Evolutionary conservation across 2,113 vertebrate species (phyloP).

Genomic region (Ciconia boyciana): DNA sequence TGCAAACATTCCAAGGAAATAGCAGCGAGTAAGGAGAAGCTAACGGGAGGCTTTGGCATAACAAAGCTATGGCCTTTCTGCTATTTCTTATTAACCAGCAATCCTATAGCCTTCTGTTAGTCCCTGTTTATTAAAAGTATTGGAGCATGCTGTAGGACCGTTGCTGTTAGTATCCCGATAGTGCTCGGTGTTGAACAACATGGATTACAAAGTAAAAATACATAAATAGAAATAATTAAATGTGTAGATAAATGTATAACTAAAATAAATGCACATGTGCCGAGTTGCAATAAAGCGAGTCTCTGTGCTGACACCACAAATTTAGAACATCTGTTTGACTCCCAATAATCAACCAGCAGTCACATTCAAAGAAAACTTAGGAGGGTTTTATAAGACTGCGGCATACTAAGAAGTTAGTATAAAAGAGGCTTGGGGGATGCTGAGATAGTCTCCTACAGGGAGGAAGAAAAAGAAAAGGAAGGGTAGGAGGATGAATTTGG

Average conservation of each 20-base stretch:
- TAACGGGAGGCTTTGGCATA: background rate
- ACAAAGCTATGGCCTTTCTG: background rate
- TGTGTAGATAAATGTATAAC: background rate
- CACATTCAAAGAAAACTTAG: background rate
- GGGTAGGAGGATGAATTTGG: background rate
- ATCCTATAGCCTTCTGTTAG: background rate
- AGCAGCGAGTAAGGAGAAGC: background rate
- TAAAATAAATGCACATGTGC: background rate
- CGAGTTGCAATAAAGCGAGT: background rate
- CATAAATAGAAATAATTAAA: background rate
- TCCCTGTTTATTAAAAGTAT: background rate
- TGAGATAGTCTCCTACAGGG: background rate
- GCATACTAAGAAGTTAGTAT: background rate
- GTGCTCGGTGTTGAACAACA: background rate
- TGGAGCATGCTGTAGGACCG: background rate
- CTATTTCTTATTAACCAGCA: background rate
- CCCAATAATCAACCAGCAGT: background rate
- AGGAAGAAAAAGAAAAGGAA: background rate
- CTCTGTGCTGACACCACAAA: background rate
- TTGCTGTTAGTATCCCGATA: background rate
- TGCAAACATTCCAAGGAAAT: constrained; percentile 17
- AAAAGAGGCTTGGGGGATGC: background rate
- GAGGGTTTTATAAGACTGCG: background rate
- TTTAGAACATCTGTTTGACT: background rate
- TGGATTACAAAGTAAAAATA: background rate